Percentiles rank a stretch among this genome's conserved stretches.
phyloP scores from a whole-genome alignment of 1,140 invertebrate genomes.

The Tenebrio molitor region DNA sequence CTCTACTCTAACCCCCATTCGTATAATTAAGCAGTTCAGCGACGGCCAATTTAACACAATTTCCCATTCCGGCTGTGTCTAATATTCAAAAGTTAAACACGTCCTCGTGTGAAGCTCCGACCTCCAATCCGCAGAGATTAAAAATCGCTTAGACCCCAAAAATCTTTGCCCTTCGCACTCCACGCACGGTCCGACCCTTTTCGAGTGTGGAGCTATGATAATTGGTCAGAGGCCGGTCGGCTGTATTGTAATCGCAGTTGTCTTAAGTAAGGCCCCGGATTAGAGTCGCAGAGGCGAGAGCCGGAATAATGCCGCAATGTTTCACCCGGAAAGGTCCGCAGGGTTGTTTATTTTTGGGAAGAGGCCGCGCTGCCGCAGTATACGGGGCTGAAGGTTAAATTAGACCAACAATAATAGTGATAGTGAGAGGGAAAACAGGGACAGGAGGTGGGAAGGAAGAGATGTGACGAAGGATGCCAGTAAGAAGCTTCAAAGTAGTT shows the following conservation, averaged over 20 bases:
- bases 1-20: neutral
- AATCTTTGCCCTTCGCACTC: no score
- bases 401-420: no score
- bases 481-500: no score
- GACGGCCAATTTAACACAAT: neutral
- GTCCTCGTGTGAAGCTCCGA: no score
- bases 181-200: no score
- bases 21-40: conserved; percentile 7
- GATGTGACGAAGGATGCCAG: no score
- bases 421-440: no score
- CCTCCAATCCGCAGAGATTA: no score
- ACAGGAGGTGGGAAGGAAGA: no score
- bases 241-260: conserved; percentile 1
- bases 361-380: no score
- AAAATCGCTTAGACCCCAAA: no score
- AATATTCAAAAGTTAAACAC: neutral
- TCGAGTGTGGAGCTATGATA: neutral
- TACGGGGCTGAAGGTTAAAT: no score
- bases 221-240: conserved; percentile 2
- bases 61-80: neutral
- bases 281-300: neutral
- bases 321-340: neutral
- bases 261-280: neutral
- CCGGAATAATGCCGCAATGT: conserved; percentile 1
- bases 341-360: neutral